phyloP scores from a whole-genome alignment of 1,140 invertebrate species.

The Antheraea pernyi region DNA sequence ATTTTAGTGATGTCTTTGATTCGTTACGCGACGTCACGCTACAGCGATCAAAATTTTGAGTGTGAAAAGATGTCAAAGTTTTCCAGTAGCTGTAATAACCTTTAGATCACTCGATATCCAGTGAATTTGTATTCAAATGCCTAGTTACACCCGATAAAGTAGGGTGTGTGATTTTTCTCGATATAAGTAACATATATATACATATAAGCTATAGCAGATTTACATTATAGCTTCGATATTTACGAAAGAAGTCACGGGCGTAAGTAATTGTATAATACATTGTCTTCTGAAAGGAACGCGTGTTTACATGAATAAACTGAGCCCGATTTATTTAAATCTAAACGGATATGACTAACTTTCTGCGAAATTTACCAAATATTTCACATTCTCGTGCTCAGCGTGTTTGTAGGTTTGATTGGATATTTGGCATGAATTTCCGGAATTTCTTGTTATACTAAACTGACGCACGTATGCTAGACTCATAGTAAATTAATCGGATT shows the following conservation, averaged over 20 bases:
- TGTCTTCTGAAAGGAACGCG: background rate
- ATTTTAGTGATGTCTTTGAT: too few relatives aligned
- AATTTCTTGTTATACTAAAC: background rate
- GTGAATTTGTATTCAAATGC: too few relatives aligned
- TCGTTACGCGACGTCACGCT: too few relatives aligned
- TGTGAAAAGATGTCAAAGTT: too few relatives aligned
- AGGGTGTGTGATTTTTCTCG: too few relatives aligned
- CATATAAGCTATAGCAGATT: too few relatives aligned
- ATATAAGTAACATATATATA: too few relatives aligned
- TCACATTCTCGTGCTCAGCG: background rate
- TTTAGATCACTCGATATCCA: too few relatives aligned
- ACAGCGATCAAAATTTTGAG: too few relatives aligned
- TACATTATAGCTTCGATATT: background rate
- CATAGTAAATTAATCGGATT: too few relatives aligned
- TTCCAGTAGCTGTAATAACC: too few relatives aligned
- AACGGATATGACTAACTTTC: conserved; percentile 1
- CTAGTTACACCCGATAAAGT: too few relatives aligned
- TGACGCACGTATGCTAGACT: background rate
- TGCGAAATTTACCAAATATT: background rate
- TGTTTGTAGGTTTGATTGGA: background rate
- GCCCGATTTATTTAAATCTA: background rate
- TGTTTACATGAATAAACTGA: background rate
- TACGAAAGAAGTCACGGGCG: background rate
- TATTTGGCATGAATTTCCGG: background rate
- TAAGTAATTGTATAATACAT: background rate